phyloP scores from a whole-genome alignment of 2,888 invertebrate genomes.

The Chouioia cunea region DNA sequence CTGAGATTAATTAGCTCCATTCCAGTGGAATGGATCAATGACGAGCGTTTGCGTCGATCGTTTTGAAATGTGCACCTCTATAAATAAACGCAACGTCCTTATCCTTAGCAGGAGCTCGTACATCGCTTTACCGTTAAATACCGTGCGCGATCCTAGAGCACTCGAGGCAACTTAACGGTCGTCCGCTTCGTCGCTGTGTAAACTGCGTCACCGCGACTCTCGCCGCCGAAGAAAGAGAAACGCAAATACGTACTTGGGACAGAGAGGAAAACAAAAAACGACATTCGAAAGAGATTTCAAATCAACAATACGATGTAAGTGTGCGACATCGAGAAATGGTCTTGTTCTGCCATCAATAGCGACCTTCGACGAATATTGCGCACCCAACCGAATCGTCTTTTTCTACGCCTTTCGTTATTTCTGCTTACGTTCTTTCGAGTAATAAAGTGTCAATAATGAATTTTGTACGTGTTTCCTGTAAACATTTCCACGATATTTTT shows the following conservation, averaged over 20 bases:
- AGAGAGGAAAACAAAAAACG: constrained; percentile 19
- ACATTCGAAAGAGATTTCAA: constrained; percentile 24
- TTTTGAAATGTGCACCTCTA: constrained; percentile 8
- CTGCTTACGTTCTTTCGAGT: no score
- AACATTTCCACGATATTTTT: no score
- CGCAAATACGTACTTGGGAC: constrained; percentile 21
- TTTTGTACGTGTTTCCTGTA: no score
- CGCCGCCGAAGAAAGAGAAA: constrained; percentile 35
- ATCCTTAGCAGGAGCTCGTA: neutral
- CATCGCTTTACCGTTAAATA: constrained; percentile 39
- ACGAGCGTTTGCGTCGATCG: neutral
- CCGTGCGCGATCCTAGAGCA: constrained; percentile 31
- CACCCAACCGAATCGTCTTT: no score
- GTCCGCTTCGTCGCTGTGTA: constrained; percentile 1
- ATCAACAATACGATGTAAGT: no score
- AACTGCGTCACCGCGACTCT: constrained; percentile 14
- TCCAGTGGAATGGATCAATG: no score
- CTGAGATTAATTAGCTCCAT: no score
- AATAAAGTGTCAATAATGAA: no score
- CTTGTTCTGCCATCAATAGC: no score
- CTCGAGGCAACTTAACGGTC: constrained; percentile 39
- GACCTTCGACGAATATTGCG: no score
- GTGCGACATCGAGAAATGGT: no score
- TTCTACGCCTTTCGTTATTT: no score
- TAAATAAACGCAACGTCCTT: constrained; percentile 18